Conservation (phyloP, 1,140 invertebrate genomes). For the Tetragnatha versicolor region DNA sequence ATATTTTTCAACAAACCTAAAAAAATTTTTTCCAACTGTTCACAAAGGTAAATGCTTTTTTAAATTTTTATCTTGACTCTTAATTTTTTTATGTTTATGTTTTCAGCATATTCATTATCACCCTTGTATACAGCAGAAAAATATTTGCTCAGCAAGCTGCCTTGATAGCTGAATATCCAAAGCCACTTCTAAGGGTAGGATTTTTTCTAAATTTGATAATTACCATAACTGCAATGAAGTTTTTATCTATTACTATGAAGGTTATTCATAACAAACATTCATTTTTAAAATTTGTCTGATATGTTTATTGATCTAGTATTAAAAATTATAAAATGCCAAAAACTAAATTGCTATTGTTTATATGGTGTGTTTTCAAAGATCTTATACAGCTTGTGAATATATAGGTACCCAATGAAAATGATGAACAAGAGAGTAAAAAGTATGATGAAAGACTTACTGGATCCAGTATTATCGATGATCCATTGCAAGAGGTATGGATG, state of each 20-base stretch:
- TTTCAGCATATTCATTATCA: slow-evolving; percentile 24
- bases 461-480: slow-evolving; percentile 75
- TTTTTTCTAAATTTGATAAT: background rate
- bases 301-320: background rate
- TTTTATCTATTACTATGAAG: too few species aligned
- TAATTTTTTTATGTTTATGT: background rate
- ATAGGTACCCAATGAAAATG: background rate
- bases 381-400: background rate
- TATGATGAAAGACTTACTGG: slow-evolving; percentile 67
- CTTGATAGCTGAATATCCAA: slow-evolving; percentile 25
- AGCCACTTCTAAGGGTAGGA: slow-evolving; percentile 12
- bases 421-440: slow-evolving; percentile 4
- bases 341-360: background rate
- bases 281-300: background rate
- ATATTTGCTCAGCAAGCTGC: background rate
- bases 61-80: background rate
- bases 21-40: background rate
- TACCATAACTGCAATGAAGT: too few species aligned
- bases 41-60: background rate
- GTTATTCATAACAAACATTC: too few species aligned
- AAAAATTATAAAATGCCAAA: background rate
- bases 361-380: background rate
- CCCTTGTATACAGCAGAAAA: slow-evolving; percentile 19
- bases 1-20: background rate
- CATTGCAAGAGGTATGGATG: slow-evolving; percentile 71